A percentile compares a stretch with the other conserved stretches of the same genome.
Evolutionary conservation across 2,888 invertebrate genomes (phyloP).

Genomic region (Oscheius sp.): DNA sequence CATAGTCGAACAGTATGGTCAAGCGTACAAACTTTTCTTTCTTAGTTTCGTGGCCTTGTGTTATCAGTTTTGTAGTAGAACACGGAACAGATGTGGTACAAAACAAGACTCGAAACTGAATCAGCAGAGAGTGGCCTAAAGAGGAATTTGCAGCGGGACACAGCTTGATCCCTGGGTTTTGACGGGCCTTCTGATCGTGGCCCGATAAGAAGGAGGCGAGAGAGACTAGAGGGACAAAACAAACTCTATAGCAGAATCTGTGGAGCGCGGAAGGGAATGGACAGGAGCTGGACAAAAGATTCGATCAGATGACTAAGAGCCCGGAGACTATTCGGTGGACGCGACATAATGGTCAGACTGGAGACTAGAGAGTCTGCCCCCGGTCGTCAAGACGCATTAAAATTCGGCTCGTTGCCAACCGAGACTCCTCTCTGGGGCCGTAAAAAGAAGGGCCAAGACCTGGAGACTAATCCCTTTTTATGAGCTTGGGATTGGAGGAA

Average conservation of each 20-base stretch:
- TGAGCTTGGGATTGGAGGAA: too few species aligned
- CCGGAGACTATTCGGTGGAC: neutral
- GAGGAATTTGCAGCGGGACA: conserved; percentile 24
- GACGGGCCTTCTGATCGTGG: conserved; percentile 30
- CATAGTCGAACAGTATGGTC: too few species aligned
- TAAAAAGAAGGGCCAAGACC: conserved; percentile 16
- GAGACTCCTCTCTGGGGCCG: neutral
- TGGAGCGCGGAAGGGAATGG: neutral
- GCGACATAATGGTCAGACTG: conserved; percentile 13
- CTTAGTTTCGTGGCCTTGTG: too few species aligned
- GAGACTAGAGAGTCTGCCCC: conserved; percentile 8
- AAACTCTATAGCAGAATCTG: neutral
- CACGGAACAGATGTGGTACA: too few species aligned
- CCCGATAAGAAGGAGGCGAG: conserved; percentile 18
- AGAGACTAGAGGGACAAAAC: neutral
- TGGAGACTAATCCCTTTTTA: conserved; percentile 21
- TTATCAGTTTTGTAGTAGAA: too few species aligned
- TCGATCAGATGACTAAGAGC: conserved; percentile 1
- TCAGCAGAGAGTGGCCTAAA: neutral
- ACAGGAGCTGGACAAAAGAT: conserved; percentile 22
- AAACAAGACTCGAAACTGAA: conserved; percentile 4
- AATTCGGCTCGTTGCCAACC: conserved; percentile 33
- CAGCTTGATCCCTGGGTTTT: conserved; percentile 33
- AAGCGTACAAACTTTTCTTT: too few species aligned
- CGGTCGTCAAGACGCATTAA: conserved; percentile 34